These are phyloP conservation scores for Lasioglossum baleicum DNA, from an alignment of 1,140 invertebrate genomes.

Conservation along the genomic window DNA sequence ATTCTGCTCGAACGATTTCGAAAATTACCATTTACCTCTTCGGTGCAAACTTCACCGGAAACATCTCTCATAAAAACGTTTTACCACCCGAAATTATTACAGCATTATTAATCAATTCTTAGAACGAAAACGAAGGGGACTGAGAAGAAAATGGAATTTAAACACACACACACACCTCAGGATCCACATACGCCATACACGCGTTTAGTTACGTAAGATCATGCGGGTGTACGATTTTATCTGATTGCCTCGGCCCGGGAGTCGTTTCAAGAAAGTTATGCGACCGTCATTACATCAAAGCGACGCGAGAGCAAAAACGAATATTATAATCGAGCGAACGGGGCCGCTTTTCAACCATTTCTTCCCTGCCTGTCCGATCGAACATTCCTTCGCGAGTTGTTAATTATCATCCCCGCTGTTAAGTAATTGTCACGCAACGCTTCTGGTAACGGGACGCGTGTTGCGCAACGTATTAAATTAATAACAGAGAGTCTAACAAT, in stretches of 20 bases:
- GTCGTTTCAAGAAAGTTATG: slow-evolving; percentile 58
- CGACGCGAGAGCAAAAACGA: slow-evolving; percentile 16
- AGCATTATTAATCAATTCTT: too few species aligned
- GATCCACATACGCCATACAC: slow-evolving; percentile 18
- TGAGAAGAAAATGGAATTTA: too few species aligned
- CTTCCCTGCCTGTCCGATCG: background rate
- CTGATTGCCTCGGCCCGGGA: slow-evolving; percentile 55
- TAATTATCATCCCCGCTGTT: too few species aligned
- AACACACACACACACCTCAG: too few species aligned
- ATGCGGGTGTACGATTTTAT: slow-evolving; percentile 57
- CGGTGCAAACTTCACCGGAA: background rate
- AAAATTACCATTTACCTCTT: slow-evolving; percentile 3
- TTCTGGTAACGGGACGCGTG: too few species aligned
- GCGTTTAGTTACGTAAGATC: slow-evolving; percentile 48
- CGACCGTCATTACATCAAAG: slow-evolving; percentile 42
- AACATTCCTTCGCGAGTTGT: background rate
- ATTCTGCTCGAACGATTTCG: slow-evolving; percentile 4
- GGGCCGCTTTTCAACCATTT: background rate
- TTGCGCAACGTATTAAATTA: too few species aligned
- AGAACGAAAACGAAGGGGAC: too few species aligned
- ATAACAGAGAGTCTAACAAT: too few species aligned
- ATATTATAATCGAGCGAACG: slow-evolving; percentile 23
- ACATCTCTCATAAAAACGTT: too few species aligned
- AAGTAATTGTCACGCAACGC: too few species aligned
- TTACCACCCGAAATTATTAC: too few species aligned